Evolutionary conservation across 1,140 invertebrate species (phyloP), one percentile per base, ranked within the genome.

Genomic region (Aphelenchoides besseyi): DNA sequence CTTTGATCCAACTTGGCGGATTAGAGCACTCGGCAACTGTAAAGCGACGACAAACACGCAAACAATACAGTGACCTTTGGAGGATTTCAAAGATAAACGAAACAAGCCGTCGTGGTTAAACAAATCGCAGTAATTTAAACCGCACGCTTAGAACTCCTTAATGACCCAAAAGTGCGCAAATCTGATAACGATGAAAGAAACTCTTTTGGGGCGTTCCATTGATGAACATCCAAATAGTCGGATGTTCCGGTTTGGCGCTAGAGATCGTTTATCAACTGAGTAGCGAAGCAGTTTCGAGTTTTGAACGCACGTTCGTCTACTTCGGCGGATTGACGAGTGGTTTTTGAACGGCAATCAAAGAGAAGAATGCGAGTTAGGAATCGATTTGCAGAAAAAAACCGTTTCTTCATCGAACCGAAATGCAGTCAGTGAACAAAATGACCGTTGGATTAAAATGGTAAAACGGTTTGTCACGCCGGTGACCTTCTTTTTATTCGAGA

Each of bases 1-100:
- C 41, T 48, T 48, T 48, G 41, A 48, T 48, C 41, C 41, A 48
- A 48, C 12, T 48, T 48, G n/a, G n/a, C n/a, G n/a, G n/a, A n/a
- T n/a, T n/a, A n/a, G n/a, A n/a, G n/a, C n/a, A n/a, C n/a, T n/a
- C n/a, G n/a, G n/a, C n/a, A n/a, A n/a, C n/a, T n/a, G n/a, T n/a
- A n/a, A n/a, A n/a, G n/a, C n/a, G n/a, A n/a, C n/a, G n/a, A n/a
- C n/a, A n/a, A n/a, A n/a, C n/a, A n/a, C n/a, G n/a, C n/a, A n/a
- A n/a, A n/a, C n/a, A n/a, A n/a, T n/a, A n/a, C n/a, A n/a, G n/a
- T n/a, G n/a, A n/a, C n/a, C n/a, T n/a, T n/a, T n/a, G n/a, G 41
- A 48, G 41, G 41, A 48, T 48, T 48, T 48, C 41, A 23, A 48
- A 23, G 12, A 48, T 48, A 23, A 48, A 48, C 41, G 41, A 48